phyloP scores from a whole-genome alignment of 2,113 vertebrate species.

The Ophthalmolycus amberensis region DNA sequence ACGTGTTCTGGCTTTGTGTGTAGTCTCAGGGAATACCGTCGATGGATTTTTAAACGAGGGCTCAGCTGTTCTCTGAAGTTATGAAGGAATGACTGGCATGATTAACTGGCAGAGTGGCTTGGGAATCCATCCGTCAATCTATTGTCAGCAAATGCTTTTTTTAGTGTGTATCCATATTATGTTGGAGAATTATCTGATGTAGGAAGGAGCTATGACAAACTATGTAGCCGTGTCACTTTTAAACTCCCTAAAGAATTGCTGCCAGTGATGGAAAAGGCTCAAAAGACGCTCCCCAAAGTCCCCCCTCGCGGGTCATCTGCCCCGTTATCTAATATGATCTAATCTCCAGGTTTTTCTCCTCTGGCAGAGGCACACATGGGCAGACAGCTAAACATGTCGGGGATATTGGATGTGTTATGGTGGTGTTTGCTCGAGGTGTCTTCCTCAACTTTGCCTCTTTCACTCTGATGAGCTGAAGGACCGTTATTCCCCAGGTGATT shows the following conservation, averaged over 20 bases:
- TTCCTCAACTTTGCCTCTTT: conserved; percentile 63
- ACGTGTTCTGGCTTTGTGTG: conserved; percentile 14
- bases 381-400: conserved; percentile 58
- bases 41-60: conserved; percentile 45
- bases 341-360: conserved; percentile 67
- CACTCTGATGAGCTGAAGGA: conserved; percentile 77
- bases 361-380: conserved; percentile 50
- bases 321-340: conserved; percentile 71
- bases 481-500: conserved; percentile 70
- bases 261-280: conserved; percentile 59
- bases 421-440: conserved; percentile 71
- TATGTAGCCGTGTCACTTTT: conserved; percentile 30
- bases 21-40: conserved; percentile 54
- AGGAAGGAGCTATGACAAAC: conserved; percentile 20
- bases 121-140: conserved; percentile 38
- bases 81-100: conserved; percentile 58
- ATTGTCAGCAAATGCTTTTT: conserved; percentile 36
- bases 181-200: conserved; percentile 5
- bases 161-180: background rate
- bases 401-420: conserved; percentile 75
- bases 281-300: conserved; percentile 54
- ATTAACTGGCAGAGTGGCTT: conserved; percentile 54
- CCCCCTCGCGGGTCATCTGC: conserved; percentile 62
- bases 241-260: conserved; percentile 42
- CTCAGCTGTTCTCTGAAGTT: conserved; percentile 62